phyloP scores from a whole-genome alignment of 2,888 invertebrate genomes.

The Ommatoiulus sabulosus region DNA sequence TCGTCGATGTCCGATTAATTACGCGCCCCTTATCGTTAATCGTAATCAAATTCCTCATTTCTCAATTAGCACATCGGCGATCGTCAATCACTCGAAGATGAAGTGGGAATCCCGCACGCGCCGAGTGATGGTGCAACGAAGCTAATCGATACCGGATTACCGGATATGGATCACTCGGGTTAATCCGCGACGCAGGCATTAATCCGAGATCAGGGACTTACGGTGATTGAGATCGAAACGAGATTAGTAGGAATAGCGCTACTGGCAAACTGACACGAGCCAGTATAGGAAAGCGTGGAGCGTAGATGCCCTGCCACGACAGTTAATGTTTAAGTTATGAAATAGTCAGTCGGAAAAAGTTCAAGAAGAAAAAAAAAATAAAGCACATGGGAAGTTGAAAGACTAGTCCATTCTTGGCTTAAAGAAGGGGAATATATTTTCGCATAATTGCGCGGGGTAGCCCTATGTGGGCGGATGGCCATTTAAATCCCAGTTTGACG shows the following conservation, averaged over 20 bases:
- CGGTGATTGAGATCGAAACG: background rate
- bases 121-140: background rate
- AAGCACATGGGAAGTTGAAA: conserved; percentile 2
- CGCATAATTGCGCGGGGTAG: background rate
- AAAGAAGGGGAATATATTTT: background rate
- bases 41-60: conserved; percentile 9
- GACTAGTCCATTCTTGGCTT: background rate
- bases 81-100: background rate
- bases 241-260: background rate
- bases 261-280: background rate
- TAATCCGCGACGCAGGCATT: background rate
- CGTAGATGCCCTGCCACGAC: background rate
- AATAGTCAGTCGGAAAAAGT: background rate
- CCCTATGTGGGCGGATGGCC: background rate
- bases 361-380: background rate
- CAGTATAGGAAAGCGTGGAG: background rate
- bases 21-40: too few relatives aligned
- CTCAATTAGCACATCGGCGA: background rate
- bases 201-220: background rate
- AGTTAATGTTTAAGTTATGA: background rate
- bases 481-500: background rate
- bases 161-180: background rate
- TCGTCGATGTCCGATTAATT: too few relatives aligned
- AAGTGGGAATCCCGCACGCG: background rate
- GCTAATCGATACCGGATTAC: background rate